Percentiles rank a stretch among this genome's conserved stretches.
phyloP scores from a whole-genome alignment of 2,113 vertebrate species.

The Pelodiscus sinensis region DNA sequence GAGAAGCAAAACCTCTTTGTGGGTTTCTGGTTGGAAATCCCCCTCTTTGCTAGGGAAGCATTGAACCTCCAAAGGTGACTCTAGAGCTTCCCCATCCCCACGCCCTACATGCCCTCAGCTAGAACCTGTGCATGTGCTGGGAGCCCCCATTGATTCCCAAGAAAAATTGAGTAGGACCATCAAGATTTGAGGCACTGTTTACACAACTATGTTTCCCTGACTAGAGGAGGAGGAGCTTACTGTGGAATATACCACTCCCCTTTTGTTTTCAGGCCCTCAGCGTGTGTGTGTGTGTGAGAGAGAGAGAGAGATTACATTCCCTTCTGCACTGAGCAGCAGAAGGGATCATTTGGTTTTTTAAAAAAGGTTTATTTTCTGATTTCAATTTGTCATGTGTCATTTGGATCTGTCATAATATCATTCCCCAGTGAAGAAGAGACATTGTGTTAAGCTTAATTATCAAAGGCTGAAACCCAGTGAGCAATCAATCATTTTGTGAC shows the following conservation, averaged over 20 bases:
- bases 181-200: neutral
- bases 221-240: neutral
- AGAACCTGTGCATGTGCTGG: accelerated
- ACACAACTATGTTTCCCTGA: neutral
- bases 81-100: neutral
- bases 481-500: conserved; percentile 81
- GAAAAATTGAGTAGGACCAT: neutral
- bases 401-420: conserved; percentile 69
- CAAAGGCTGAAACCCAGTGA: conserved; percentile 77
- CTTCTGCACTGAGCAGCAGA: conserved; percentile 40
- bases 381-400: conserved; percentile 72
- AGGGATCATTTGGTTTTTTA: conserved; percentile 56
- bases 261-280: neutral
- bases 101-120: neutral
- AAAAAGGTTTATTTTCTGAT: conserved; percentile 61
- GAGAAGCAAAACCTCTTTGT: neutral
- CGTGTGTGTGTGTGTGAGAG: neutral
- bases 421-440: conserved; percentile 70
- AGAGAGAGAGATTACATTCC: accelerated
- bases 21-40: neutral
- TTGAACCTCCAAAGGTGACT: neutral
- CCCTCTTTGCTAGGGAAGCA: neutral
- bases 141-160: accelerated
- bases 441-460: conserved; percentile 79
- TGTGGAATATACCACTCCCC: neutral